Conservation (phyloP, 2,888 invertebrate genomes). For the Reticulitermes lucifugus region DNA sequence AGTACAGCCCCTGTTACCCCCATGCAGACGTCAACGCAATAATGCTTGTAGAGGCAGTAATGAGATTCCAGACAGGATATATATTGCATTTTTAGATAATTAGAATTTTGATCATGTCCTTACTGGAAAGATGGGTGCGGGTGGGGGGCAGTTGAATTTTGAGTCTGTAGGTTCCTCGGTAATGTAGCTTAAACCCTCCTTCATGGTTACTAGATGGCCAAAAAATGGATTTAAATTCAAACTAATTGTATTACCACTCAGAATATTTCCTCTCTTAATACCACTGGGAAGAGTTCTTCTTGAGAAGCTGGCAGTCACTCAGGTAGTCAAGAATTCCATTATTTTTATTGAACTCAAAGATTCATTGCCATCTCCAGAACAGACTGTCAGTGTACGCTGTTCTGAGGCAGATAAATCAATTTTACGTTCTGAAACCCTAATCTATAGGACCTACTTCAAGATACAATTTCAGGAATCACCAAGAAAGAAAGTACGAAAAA, state of each 20-base stretch:
- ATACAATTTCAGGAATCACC: too few relatives aligned
- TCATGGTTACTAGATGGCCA: background rate
- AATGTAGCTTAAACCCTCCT: background rate
- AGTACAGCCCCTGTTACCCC: background rate
- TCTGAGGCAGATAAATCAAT: too few relatives aligned
- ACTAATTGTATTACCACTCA: background rate
- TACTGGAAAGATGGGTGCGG: background rate
- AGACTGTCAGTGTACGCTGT: too few relatives aligned
- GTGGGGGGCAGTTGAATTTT: background rate
- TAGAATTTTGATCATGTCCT: background rate
- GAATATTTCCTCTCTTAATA: background rate
- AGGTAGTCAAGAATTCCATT: too few relatives aligned
- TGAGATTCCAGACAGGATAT: background rate
- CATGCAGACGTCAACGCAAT: background rate
- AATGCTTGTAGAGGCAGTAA: background rate
- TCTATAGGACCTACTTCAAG: too few relatives aligned
- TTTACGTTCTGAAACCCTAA: too few relatives aligned
- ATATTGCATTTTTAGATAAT: background rate
- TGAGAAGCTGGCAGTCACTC: too few relatives aligned
- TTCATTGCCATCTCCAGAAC: too few relatives aligned
- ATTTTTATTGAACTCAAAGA: too few relatives aligned
- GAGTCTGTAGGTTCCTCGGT: background rate
- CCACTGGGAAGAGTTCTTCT: too few relatives aligned
- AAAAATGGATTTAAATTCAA: background rate
- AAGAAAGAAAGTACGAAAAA: too few relatives aligned